These are phyloP conservation scores for Crenichthys baileyi DNA, from an alignment of 2,797 vertebrate species.

Conservation along the genomic window DNA sequence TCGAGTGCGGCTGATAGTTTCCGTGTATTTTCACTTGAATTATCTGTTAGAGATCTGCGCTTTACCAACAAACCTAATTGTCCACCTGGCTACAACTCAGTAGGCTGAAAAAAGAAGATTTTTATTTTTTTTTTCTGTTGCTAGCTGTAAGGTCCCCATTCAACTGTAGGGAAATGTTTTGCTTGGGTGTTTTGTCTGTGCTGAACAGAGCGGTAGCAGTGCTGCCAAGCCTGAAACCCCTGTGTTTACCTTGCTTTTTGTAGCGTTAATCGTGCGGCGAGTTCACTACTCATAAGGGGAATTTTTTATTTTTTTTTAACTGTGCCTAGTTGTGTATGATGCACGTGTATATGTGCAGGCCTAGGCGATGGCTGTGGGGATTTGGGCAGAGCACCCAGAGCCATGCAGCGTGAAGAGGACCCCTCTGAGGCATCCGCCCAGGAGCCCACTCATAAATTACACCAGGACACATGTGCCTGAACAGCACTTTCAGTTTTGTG, in stretches of 20 bases:
- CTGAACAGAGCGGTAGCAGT: slow-evolving; percentile 69
- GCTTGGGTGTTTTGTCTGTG: slow-evolving; percentile 57
- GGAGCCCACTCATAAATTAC: slow-evolving; percentile 87
- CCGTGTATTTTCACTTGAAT: slow-evolving; percentile 32
- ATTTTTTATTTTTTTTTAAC: slow-evolving; percentile 25
- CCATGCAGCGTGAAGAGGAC: slow-evolving; percentile 82
- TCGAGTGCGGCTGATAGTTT: slow-evolving; percentile 7
- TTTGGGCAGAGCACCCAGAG: slow-evolving; percentile 72
- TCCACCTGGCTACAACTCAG: slow-evolving; percentile 43
- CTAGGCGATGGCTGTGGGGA: slow-evolving; percentile 52
- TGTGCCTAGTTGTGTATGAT: slow-evolving; percentile 51
- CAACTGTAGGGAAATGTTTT: slow-evolving; percentile 47
- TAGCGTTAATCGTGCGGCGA: slow-evolving; percentile 68
- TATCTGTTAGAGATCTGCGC: slow-evolving; percentile 26
- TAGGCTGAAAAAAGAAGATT: slow-evolving; percentile 44
- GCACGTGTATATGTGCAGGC: slow-evolving; percentile 26
- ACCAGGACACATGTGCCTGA: slow-evolving; percentile 81
- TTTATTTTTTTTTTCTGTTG: slow-evolving; percentile 47
- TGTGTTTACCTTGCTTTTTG: slow-evolving; percentile 76
- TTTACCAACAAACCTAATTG: slow-evolving; percentile 42
- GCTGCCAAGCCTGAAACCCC: slow-evolving; percentile 74
- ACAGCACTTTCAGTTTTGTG: slow-evolving; percentile 75
- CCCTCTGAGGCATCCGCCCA: slow-evolving; percentile 85
- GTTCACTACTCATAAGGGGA: slow-evolving; percentile 69
- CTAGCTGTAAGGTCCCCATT: slow-evolving; percentile 40